A percentile compares a stretch with the other conserved stretches of the same genome.
Evolutionary conservation across 2,113 vertebrate genomes (phyloP).

Genomic region (Falcunculus frontatus): DNA sequence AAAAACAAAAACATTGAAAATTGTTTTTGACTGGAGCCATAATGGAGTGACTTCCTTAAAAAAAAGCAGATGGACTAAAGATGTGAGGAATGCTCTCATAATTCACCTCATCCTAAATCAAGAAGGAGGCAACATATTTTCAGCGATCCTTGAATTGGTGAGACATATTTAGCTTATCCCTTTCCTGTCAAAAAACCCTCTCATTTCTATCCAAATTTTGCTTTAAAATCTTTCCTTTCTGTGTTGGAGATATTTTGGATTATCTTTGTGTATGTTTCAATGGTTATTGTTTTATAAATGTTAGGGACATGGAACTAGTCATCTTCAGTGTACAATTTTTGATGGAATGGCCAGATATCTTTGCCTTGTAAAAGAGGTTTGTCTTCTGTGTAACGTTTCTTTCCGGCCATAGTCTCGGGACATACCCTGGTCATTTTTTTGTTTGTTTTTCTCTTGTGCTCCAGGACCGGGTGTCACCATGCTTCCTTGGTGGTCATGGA

Average conservation of each 20-base stretch:
- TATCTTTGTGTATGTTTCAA: not conserved
- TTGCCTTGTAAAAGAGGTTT: not conserved
- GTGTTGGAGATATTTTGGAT: not conserved
- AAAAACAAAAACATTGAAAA: not conserved
- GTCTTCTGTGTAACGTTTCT: not conserved
- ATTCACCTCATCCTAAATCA: not conserved
- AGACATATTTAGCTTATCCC: not conserved
- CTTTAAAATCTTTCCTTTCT: not conserved
- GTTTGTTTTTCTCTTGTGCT: not conserved
- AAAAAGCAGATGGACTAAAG: not conserved
- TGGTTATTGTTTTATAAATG: not conserved
- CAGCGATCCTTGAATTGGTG: not conserved
- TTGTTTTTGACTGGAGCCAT: not conserved
- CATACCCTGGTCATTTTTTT: fast-evolving
- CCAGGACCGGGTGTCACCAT: not conserved
- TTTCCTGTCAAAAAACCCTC: not conserved
- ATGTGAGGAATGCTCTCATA: not conserved
- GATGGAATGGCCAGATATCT: not conserved
- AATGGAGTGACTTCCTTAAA: not conserved
- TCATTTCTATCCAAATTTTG: not conserved
- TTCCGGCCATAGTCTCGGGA: not conserved
- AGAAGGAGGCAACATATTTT: not conserved
- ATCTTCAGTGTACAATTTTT: not conserved
- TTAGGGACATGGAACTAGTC: not conserved
- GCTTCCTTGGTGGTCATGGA: not conserved